Evolutionary conservation across 1,140 invertebrate genomes (phyloP).

Genomic region (Cepaea nemoralis): DNA sequence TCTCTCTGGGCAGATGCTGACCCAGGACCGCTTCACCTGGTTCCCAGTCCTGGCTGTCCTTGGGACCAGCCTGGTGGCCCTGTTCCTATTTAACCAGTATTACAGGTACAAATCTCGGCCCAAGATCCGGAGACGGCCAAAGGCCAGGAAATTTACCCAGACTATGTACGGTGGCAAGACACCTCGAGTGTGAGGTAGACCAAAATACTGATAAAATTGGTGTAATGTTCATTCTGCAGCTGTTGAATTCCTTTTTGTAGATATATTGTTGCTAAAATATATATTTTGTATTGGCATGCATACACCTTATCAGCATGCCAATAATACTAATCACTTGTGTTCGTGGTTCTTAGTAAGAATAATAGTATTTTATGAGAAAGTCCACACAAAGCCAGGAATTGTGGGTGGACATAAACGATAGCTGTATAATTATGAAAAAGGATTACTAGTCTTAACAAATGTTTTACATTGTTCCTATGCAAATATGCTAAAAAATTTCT

Average conservation of each 20-base stretch:
- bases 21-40: constrained; percentile 52
- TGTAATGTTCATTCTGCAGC: no score
- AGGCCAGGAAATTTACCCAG: constrained; percentile 51
- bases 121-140: constrained; percentile 51
- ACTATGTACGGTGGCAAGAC: constrained; percentile 44
- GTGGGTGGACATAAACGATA: no score
- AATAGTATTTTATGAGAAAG: no score
- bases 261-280: background rate
- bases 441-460: no score
- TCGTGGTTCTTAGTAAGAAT: background rate
- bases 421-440: no score
- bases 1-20: constrained; percentile 16
- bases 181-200: constrained; percentile 57
- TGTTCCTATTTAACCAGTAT: constrained; percentile 66
- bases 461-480: no score
- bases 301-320: background rate
- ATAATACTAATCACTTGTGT: background rate
- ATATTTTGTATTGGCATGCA: background rate
- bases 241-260: background rate
- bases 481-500: no score
- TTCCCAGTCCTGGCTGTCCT: constrained; percentile 65
- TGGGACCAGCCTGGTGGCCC: constrained; percentile 59
- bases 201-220: no score
- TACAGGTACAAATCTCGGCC: constrained; percentile 57
- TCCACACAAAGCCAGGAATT: no score